Evolutionary conservation across 1,140 invertebrate genomes (phyloP), one percentile per base, ranked within the genome.

Genomic region (Hylaeus anthracinus): DNA sequence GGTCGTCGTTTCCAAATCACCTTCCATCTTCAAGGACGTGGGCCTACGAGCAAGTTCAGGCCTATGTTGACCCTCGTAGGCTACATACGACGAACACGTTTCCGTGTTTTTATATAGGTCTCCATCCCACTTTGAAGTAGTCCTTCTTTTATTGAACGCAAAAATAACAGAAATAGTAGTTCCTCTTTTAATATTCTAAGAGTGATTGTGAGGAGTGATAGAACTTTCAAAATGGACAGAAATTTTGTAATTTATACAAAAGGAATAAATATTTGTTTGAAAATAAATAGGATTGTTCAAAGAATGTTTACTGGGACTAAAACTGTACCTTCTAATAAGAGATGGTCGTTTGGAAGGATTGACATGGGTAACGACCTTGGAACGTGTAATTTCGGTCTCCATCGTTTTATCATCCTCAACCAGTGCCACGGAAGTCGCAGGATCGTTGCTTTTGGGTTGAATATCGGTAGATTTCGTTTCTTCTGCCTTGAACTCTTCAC

Each of bases 1-100:
- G 0, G 94, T 94, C 51, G 89, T 88, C 8, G 88, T 93, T 39
- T 93, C 90, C 80, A 95, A 91, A 43, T 93, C 90, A 14, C 94
- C 94, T 83, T 94, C 94, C 90, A 95, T 91, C 74, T 91, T 93
- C 64, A 95, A 87, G 15, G 93, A 94, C 5, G 94, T 95, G 9
- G 92, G 89, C 79, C 93, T 89, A 71, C 94, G 91, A 5, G 92
- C 88, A 5, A 94, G 85, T 65, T 94, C 90, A 0, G 94, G 83
- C 39, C 92, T 90, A 76, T 94, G 92, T 5, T 86, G 51, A 15
- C 94, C 91, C 43, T 92, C 87, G 82, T 94, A 93, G 0, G 88
- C 79, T 2, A 91, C 83, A 51, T 92, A 94, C 0, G 80, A 61
- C 6, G 92, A 92, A 76, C 90, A 92, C 6, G 74, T 85, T 76